Evolutionary conservation across 2,888 invertebrate genomes (phyloP).

Genomic region (Monopis laevigella): DNA sequence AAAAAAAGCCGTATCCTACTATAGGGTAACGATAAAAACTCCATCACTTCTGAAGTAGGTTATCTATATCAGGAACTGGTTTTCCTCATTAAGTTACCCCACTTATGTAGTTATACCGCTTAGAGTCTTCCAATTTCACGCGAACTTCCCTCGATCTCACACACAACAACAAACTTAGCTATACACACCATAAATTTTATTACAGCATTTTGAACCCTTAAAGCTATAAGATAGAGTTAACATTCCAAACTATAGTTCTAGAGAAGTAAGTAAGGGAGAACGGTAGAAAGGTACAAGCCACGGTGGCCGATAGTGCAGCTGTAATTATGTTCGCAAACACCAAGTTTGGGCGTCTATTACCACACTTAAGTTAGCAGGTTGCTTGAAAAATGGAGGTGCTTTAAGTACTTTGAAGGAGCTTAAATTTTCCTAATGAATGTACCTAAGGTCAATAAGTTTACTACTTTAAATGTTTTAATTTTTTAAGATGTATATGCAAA

Average conservation of each 20-base stretch:
- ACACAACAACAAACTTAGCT: background rate
- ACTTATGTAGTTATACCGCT: constrained; percentile 10
- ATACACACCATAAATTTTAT: background rate
- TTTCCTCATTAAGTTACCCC: constrained; percentile 7
- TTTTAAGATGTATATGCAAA: too few relatives aligned
- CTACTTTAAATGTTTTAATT: too few relatives aligned
- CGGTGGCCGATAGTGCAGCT: constrained; percentile 2
- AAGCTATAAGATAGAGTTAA: background rate
- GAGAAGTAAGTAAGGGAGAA: background rate
- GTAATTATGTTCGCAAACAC: constrained; percentile 11
- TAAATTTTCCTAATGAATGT: constrained; percentile 4
- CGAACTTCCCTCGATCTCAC: constrained; percentile 7
- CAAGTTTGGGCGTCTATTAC: constrained; percentile 10
- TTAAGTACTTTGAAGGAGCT: constrained; percentile 2
- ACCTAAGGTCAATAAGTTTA: too few relatives aligned
- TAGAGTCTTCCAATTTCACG: constrained; percentile 10
- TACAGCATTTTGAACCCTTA: background rate
- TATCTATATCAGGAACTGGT: constrained; percentile 3
- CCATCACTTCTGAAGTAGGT: constrained; percentile 4
- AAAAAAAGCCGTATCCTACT: too few relatives aligned
- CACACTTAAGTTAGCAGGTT: constrained; percentile 2
- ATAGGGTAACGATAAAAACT: too few relatives aligned
- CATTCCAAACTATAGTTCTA: too few relatives aligned
- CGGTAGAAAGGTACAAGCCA: constrained; percentile 2
- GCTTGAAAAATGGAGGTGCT: constrained; percentile 5